A percentile compares a stretch with the other conserved stretches of the same genome.
These are phyloP conservation scores for Hydrocynus forskahlii DNA, from an alignment of 2,797 vertebrate genomes.

Conservation along the genomic window DNA sequence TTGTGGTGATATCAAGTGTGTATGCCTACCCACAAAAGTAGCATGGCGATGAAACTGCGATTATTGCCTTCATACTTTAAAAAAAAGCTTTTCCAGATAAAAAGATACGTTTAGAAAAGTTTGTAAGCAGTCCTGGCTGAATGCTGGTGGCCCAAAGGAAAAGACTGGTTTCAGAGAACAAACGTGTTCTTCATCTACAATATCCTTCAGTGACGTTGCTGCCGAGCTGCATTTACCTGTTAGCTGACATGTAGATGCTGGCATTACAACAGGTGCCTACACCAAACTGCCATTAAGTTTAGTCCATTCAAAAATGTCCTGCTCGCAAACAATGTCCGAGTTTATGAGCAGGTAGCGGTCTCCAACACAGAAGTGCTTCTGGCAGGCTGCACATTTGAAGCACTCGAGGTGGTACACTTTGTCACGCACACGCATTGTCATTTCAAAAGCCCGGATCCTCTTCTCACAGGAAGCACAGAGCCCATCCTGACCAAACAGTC, in stretches of 20 bases:
- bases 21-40: neutral
- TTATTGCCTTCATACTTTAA: constrained; percentile 31
- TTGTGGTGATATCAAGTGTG: neutral
- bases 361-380: constrained; percentile 99
- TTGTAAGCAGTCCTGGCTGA: neutral
- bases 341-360: constrained; percentile 99
- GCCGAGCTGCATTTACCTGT: neutral
- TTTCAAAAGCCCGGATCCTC: constrained; percentile 96
- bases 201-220: neutral
- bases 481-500: constrained; percentile 97
- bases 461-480: constrained; percentile 97
- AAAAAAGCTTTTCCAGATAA: neutral
- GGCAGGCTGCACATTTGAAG: constrained; percentile 98
- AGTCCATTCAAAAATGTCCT: constrained; percentile 99
- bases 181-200: neutral
- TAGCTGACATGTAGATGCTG: constrained; percentile 8
- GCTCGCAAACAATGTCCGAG: constrained; percentile 98
- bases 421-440: constrained; percentile 98
- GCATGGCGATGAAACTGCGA: neutral
- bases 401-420: constrained; percentile 99
- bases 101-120: neutral
- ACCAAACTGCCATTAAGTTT: constrained; percentile 88
- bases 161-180: neutral
- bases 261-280: constrained; percentile 51
- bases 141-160: constrained; percentile 20